Base-by-base conservation (phyloP, 2,888 invertebrate species). In the Adelognathus sp. region DNA sequence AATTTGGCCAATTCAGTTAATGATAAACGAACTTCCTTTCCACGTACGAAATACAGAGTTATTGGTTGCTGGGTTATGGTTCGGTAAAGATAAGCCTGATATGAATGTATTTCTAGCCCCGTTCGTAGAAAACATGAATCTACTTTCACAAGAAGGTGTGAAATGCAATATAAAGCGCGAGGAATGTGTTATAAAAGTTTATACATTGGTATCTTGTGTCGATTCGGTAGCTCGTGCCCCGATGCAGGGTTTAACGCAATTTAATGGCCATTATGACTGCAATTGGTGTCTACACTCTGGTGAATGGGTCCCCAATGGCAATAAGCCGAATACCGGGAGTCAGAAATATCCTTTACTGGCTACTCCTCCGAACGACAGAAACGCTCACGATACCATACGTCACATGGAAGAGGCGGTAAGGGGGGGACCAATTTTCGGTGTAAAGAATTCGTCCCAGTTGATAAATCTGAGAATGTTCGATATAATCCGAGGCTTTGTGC, bases 221-320 rank as follows among this genome's bases (percentile, higher is more conserved):
- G 81, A 82, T 75, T 75, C 61, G 9, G 44, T 75, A 24, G 80
- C 81, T 4, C 61, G 80, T 39, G 66, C 81, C 54, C 79, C 81
- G 9, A 76, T 81, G 79, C 79, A 76, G 73, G 79, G 76, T 16
- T 63, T 81, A 36, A 52, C 33, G 18, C 70, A 76, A 36, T 81
- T 54, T 29, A 78, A 76, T 39, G 76, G 70, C 7, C 60, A 50
- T 33, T 67, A 70, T 44, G 76, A 79, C 1, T 81, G 81, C 61
- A 73, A 58, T 52, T 81, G 79, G 79, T 79, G 81, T 39, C 61
- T 76, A 2, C 78, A 81, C 58, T 14, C 41, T 41, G 78, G 81
- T 18, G 41, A 39, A 21, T 79, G 36, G 46, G 64, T 76, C 14
- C 36, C 71, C 9, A 46, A 58, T 41, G 24, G 11, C 5, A 58